Percentiles rank a stretch among this genome's conserved stretches.
These are phyloP conservation scores for Calliopsis andreniformis DNA, from an alignment of 1,140 invertebrate genomes.

Conservation along the genomic window DNA sequence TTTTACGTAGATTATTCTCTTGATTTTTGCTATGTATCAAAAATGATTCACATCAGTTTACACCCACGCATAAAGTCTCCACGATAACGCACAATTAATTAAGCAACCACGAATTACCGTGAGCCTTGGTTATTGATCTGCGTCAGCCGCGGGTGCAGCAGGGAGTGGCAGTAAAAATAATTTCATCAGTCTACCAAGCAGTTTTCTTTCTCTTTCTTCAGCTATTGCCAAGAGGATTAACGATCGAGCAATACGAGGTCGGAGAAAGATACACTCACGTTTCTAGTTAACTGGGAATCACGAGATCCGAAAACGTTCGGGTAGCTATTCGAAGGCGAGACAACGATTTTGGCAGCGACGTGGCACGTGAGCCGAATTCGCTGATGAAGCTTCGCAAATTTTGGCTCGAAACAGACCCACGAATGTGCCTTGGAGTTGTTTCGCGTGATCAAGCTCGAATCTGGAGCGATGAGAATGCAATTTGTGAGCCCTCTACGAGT, in stretches of 20 bases:
- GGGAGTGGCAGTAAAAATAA: slow-evolving; percentile 52
- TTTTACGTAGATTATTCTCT: too few species aligned
- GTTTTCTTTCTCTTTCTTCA: neutral
- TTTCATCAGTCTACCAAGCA: slow-evolving; percentile 24
- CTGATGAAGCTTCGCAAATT: neutral
- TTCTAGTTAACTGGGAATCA: too few species aligned
- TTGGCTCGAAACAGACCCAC: neutral
- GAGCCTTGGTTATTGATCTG: slow-evolving; percentile 53
- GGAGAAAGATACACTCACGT: too few species aligned
- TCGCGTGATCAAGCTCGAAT: neutral
- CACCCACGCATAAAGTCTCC: too few species aligned
- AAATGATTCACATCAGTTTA: too few species aligned
- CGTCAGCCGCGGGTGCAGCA: slow-evolving; percentile 18
- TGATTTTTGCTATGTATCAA: too few species aligned
- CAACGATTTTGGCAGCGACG: neutral
- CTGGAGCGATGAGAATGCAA: neutral
- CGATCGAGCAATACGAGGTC: neutral
- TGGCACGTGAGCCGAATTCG: neutral
- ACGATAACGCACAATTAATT: slow-evolving; percentile 21
- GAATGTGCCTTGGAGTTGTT: neutral
- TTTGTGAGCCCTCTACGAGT: neutral
- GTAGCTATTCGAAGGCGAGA: neutral
- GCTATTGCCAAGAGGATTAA: neutral
- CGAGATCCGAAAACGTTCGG: neutral
- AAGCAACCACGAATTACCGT: slow-evolving; percentile 19